phyloP scores from a whole-genome alignment of 1,140 invertebrate genomes.

The Metaphire vulgaris region DNA sequence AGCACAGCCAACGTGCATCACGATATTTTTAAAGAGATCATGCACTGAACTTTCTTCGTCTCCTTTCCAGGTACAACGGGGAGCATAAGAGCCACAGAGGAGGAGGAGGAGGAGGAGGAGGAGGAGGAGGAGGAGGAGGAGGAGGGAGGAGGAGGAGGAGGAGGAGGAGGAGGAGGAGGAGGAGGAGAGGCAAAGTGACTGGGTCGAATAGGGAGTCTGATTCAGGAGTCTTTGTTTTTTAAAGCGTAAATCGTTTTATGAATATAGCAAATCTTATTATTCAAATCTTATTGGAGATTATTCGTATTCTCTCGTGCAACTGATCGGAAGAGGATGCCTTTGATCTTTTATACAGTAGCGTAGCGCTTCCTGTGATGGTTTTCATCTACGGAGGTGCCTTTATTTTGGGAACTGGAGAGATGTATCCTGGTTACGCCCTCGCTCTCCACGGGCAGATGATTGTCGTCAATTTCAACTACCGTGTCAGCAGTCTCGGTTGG shows the following conservation, averaged over 20 bases:
- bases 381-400: conserved; percentile 17
- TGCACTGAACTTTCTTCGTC: not conserved
- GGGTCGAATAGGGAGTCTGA: not conserved
- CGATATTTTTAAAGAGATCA: not conserved
- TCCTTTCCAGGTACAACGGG: no score
- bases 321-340: not conserved
- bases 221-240: no score
- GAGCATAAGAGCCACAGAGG: no score
- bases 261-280: no score
- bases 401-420: conserved; percentile 16
- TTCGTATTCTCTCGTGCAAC: not conserved
- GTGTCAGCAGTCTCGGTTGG: conserved; percentile 15
- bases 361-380: conserved; percentile 8
- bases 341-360: not conserved
- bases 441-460: conserved; percentile 11
- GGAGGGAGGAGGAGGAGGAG: no score
- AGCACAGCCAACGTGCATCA: not conserved
- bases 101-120: no score
- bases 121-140: no score
- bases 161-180: no score
- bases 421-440: conserved; percentile 18
- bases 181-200: not conserved
- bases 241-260: no score
- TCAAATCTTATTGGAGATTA: no score
- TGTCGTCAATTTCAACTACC: conserved; percentile 21